Evolutionary conservation across 2,888 invertebrate species (phyloP).

Genomic region (Helleia helle): DNA sequence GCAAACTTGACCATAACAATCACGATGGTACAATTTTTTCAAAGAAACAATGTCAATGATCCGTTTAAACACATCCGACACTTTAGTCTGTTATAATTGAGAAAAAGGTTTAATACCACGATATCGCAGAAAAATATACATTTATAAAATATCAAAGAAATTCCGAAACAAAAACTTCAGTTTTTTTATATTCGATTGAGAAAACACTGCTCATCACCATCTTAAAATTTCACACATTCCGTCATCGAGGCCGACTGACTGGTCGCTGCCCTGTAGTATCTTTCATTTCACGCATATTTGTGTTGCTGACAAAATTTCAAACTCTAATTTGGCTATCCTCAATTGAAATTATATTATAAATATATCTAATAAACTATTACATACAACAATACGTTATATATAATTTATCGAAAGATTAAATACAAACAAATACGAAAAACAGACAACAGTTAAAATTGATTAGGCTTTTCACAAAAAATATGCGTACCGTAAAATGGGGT

Average conservation of each 20-base stretch:
- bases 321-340: no score
- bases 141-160: slow-evolving; percentile 29
- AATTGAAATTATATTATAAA: no score
- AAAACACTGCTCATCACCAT: slow-evolving; percentile 68
- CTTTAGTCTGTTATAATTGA: slow-evolving; percentile 32
- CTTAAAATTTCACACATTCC: slow-evolving; percentile 70
- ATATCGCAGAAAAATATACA: slow-evolving; percentile 34
- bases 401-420: no score
- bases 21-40: slow-evolving; percentile 53
- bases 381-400: no score
- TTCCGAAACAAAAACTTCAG: slow-evolving; percentile 36
- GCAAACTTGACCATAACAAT: slow-evolving; percentile 64
- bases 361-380: no score
- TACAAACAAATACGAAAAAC: no score
- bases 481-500: no score
- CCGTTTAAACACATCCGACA: slow-evolving; percentile 55
- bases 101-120: slow-evolving; percentile 24
- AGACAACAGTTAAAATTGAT: no score
- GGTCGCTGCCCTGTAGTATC: slow-evolving; percentile 58
- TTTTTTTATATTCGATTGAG: slow-evolving; percentile 36
- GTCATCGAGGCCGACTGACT: slow-evolving; percentile 67
- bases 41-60: slow-evolving; percentile 69
- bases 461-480: no score
- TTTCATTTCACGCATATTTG: slow-evolving; percentile 35
- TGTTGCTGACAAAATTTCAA: no score